Conservation (phyloP, 2,888 invertebrate species). For the Drosophila differens region DNA sequence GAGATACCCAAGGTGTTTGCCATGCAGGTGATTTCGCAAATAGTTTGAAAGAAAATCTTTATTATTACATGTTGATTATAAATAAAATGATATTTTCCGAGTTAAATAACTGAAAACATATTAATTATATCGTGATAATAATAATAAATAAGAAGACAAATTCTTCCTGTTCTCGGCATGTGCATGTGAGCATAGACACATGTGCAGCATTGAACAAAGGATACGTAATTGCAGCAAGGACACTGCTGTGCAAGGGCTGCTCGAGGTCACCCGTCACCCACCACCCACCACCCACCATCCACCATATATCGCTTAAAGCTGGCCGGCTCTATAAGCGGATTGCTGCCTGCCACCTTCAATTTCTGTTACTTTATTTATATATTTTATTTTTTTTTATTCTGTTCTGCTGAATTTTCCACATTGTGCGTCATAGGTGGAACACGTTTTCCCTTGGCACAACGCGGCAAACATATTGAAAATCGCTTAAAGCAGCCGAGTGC, state of each 20-base stretch:
- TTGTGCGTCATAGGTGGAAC: conserved; percentile 67
- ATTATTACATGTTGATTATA: background rate
- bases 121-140: background rate
- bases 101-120: background rate
- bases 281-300: background rate
- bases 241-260: conserved; percentile 26
- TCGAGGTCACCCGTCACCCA: conserved; percentile 27
- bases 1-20: conserved; percentile 67
- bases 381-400: background rate
- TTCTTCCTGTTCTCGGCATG: background rate
- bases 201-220: conserved; percentile 45
- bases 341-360: conserved; percentile 43
- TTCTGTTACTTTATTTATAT: background rate
- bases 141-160: background rate
- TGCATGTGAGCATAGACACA: conserved; percentile 3
- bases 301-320: background rate
- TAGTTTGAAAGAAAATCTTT: conserved; percentile 6
- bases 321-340: conserved; percentile 66
- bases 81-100: background rate
- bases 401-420: conserved; percentile 55
- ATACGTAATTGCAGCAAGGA: conserved; percentile 69
- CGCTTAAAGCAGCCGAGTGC: conserved; percentile 76
- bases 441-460: conserved; percentile 34
- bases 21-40: conserved; percentile 58
- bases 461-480: conserved; percentile 71